phyloP scores from a whole-genome alignment of 2,888 invertebrate genomes.

The Macrosoma leucophasiata region DNA sequence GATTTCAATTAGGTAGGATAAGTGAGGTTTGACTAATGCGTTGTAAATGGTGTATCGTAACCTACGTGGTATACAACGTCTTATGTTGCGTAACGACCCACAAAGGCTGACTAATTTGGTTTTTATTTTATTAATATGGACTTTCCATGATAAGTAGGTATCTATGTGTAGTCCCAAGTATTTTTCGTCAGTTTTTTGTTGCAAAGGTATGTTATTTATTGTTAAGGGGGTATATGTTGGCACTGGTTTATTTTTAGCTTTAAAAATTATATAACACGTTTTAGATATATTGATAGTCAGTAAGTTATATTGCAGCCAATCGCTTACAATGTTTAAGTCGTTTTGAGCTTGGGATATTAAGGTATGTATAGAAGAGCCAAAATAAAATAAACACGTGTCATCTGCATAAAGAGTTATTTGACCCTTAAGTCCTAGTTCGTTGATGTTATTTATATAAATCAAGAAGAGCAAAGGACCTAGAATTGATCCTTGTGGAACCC shows the following conservation, averaged over 20 bases:
- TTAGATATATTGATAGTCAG: conserved; percentile 14
- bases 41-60: conserved; percentile 6
- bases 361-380: conserved; percentile 3
- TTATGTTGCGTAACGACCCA: not conserved
- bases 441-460: conserved; percentile 3
- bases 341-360: conserved; percentile 5
- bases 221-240: conserved; percentile 2
- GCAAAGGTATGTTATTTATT: conserved; percentile 3
- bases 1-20: conserved; percentile 2
- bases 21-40: conserved; percentile 1
- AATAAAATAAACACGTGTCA: conserved; percentile 9
- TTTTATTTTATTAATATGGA: conserved; percentile 1
- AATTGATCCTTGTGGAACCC: conserved; percentile 16
- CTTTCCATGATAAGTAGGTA: conserved; percentile 3
- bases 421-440: conserved; percentile 3
- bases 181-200: conserved; percentile 1
- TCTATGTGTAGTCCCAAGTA: conserved; percentile 2
- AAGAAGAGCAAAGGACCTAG: conserved; percentile 9
- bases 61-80: not conserved
- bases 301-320: conserved; percentile 12
- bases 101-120: not conserved
- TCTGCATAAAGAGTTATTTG: conserved; percentile 10
- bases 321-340: conserved; percentile 6
- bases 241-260: conserved; percentile 11
- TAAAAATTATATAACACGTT: conserved; percentile 10